A percentile compares a stretch with the other conserved stretches of the same genome.
Evolutionary conservation across 2,888 invertebrate species (phyloP).

Genomic region (Augochlorella aurata): DNA sequence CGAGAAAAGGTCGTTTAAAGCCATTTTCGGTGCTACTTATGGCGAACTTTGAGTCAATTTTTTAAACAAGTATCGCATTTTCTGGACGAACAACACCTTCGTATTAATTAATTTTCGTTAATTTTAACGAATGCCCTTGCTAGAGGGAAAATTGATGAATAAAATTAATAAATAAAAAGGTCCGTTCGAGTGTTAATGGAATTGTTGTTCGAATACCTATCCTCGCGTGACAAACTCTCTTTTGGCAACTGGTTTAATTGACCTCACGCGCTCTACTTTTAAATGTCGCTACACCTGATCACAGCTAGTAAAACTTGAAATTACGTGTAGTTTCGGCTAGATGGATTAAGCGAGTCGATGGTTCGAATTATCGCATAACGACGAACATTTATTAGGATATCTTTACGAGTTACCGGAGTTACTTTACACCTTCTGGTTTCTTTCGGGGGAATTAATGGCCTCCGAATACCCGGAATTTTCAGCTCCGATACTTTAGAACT

Average conservation of each 20-base stretch:
- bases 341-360: background rate
- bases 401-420: background rate
- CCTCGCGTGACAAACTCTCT: background rate
- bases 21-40: too few species aligned
- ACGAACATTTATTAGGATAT: constrained; percentile 16
- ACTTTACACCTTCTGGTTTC: background rate
- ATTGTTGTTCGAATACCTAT: background rate
- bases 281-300: background rate
- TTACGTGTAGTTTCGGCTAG: background rate
- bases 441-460: background rate
- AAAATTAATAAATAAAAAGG: too few species aligned
- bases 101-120: too few species aligned
- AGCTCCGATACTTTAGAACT: constrained; percentile 12
- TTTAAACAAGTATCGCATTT: too few species aligned
- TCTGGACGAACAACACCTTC: too few species aligned
- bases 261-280: background rate
- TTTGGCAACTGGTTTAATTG: background rate
- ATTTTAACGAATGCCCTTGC: too few species aligned
- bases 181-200: background rate
- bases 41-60: too few species aligned
- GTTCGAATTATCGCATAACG: constrained; percentile 7
- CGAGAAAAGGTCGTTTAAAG: too few species aligned
- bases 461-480: constrained; percentile 4
- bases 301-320: background rate
- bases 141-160: background rate